phyloP scores from a whole-genome alignment of 2,888 invertebrate genomes.

The Fragum sueziense region DNA sequence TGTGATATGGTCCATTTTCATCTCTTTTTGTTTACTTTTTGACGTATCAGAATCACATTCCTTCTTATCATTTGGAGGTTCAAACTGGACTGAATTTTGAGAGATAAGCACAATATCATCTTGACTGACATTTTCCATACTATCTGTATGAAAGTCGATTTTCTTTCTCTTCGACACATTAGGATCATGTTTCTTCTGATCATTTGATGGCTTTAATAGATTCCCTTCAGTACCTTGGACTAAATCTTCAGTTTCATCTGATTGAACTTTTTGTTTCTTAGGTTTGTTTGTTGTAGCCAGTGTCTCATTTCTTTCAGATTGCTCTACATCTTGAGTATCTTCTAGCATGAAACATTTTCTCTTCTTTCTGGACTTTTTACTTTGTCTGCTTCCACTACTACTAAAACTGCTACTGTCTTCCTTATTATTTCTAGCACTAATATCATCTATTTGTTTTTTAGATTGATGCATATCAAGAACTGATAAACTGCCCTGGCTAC shows the following conservation, averaged over 20 bases:
- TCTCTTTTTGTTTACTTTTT: no score
- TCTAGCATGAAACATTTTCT: constrained; percentile 55
- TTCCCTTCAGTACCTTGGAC: background rate
- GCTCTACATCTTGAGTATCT: constrained; percentile 26
- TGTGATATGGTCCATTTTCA: no score
- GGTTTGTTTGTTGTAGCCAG: background rate
- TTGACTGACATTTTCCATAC: background rate
- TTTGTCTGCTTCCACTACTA: background rate
- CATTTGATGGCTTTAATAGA: background rate
- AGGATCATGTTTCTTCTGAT: background rate
- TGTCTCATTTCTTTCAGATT: background rate
- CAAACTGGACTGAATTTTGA: background rate
- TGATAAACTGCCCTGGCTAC: constrained; percentile 2
- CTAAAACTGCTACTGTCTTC: background rate
- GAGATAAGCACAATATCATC: background rate
- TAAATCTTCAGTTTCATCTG: background rate
- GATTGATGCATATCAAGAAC: background rate
- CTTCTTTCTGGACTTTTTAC: constrained; percentile 27
- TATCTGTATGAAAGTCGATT: background rate
- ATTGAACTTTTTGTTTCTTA: constrained; percentile 1
- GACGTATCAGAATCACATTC: background rate
- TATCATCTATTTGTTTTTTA: background rate
- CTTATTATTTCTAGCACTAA: background rate
- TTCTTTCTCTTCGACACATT: background rate
- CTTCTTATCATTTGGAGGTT: background rate